phyloP scores from a whole-genome alignment of 92 coral and sea anemone species.

The Parazoanthus swiftii region DNA sequence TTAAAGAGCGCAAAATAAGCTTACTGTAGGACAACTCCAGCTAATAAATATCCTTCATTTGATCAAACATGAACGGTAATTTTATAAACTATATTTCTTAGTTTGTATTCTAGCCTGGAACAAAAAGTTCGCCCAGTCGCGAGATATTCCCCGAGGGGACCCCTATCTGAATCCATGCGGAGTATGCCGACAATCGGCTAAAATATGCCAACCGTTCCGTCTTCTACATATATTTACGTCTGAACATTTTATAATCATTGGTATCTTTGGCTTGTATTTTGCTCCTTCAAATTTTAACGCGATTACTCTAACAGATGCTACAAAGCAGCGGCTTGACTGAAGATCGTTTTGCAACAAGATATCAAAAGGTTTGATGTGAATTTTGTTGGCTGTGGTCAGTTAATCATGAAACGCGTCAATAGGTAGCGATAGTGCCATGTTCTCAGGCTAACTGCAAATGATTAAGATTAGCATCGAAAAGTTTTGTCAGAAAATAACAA shows the following conservation, averaged over 20 bases:
- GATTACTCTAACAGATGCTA: neutral
- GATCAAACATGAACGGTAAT: neutral
- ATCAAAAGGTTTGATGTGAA: no score
- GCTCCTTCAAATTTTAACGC: neutral
- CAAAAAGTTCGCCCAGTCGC: neutral
- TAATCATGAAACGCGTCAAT: neutral
- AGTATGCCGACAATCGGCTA: neutral
- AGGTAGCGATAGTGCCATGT: neutral
- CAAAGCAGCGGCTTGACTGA: neutral
- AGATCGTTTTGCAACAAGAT: no score
- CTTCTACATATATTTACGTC: neutral
- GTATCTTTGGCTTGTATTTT: neutral
- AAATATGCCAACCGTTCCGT: neutral
- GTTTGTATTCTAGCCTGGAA: neutral
- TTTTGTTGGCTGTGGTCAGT: neutral
- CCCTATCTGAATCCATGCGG: no score
- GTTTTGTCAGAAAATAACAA: conserved; percentile 42
- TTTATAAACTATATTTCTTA: neutral
- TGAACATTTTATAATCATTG: neutral
- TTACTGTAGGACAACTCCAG: no score
- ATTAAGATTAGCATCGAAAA: conserved; percentile 4
- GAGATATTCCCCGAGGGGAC: no score
- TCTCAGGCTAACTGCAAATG: neutral
- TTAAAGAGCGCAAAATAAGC: no score
- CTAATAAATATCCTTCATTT: no score